Evolutionary conservation across 2,888 invertebrate genomes (phyloP).

Genomic region (Bugula neritina): DNA sequence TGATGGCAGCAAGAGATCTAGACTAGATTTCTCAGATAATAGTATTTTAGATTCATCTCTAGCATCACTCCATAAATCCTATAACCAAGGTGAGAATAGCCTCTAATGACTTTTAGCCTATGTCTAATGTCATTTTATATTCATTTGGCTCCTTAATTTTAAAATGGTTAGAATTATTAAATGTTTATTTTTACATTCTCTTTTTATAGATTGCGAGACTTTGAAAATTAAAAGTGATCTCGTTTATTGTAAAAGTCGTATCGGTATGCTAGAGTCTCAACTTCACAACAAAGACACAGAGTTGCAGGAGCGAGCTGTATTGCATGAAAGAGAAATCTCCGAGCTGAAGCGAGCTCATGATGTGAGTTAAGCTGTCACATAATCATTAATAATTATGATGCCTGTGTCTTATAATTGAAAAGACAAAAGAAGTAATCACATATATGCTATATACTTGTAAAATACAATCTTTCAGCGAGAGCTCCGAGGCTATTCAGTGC

Average conservation of each 20-base stretch:
- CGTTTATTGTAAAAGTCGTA: conserved; percentile 12
- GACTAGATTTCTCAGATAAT: background rate
- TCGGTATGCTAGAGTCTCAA: conserved; percentile 11
- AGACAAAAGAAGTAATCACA: too few relatives aligned
- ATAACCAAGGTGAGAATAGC: background rate
- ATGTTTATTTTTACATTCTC: too few relatives aligned
- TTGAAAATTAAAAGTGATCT: conserved; percentile 1
- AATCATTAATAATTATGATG: too few relatives aligned
- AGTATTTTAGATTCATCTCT: conserved; percentile 10
- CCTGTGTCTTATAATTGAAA: too few relatives aligned
- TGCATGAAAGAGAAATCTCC: conserved; percentile 11
- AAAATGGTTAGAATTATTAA: too few relatives aligned
- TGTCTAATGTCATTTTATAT: too few relatives aligned
- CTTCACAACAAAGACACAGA: background rate
- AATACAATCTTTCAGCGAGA: background rate
- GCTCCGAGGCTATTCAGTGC: conserved; percentile 13
- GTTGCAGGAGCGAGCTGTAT: background rate
- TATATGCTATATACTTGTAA: too few relatives aligned
- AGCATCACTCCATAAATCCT: background rate
- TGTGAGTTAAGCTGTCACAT: conserved; percentile 20
- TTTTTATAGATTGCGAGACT: background rate
- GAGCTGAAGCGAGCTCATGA: conserved; percentile 7
- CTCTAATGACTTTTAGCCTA: too few relatives aligned
- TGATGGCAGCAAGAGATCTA: conserved; percentile 3
- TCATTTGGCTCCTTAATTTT: too few relatives aligned